Evolutionary conservation across 2,888 invertebrate genomes (phyloP), one percentile per base, ranked within the genome.

Genomic region (Trichopoda pennipes): DNA sequence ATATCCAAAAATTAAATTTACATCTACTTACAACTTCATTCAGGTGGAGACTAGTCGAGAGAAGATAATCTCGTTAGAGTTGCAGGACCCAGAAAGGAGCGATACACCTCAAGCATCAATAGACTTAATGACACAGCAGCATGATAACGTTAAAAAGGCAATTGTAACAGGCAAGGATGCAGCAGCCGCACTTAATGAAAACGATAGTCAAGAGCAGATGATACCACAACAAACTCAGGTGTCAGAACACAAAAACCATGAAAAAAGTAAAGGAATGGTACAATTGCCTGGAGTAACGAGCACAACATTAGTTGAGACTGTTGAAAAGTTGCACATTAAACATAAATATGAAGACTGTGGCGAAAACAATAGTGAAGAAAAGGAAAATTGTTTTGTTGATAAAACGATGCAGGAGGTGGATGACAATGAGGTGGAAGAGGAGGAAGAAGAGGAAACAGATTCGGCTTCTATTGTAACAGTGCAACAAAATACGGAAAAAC

Each of bases 1-100:
- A 44, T 83, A 77, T 77, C 47, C 79, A 74, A 81, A 83, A 86
- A 84, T 28, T 82, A 84, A 83, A 86, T 88, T 87, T 87, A 85
- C 86, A 86, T 88, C 84, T 86, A 80, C 85, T 86, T 85, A 84
- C 84, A 84, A 86, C 83, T 85, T 85, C 74, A 87, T 88, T 86
- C 89, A 91, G 97, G 96, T 97, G 91, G 97, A 97, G 93, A 97
- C 97, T 83, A 95, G 96, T 84, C 95, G 96, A 92, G 96, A 97
- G 92, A 97, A 96, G 92, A 97, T 97, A 87, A 96, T 97, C 92
- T 96, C 97, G 77, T 92, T 97, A 91, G 97, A 97, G 92, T 92
- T 97, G 94, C 93, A 90, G 92, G 93, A 91, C 92, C 94, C 85
- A 21, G 90, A 90, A 70, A 85, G 84, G 53, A 86, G 91, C 89